A percentile compares a stretch with the other conserved stretches of the same genome.
These are phyloP conservation scores for Ivindomyrus marchei DNA, from an alignment of 2,113 vertebrate species.

Conservation along the genomic window DNA sequence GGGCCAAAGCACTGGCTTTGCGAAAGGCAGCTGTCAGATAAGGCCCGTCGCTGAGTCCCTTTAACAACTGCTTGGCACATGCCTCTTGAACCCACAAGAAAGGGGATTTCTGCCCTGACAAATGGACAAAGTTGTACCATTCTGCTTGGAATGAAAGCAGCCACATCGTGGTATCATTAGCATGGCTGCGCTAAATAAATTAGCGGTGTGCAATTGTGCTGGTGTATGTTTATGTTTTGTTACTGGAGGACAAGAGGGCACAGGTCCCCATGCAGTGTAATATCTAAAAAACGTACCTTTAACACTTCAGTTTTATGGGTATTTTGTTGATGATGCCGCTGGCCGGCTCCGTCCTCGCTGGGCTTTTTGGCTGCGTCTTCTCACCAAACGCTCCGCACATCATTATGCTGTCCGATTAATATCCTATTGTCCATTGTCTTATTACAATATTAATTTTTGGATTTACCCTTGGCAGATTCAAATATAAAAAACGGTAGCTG, in stretches of 20 bases:
- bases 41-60: constrained; percentile 18
- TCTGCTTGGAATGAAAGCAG: not conserved
- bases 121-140: not conserved
- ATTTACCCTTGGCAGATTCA: not conserved
- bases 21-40: constrained; percentile 38
- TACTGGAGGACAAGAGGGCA: not conserved
- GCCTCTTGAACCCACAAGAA: constrained; percentile 4
- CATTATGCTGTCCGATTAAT: not conserved
- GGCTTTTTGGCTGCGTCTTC: not conserved
- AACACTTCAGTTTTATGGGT: not conserved
- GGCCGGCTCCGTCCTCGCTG: not conserved
- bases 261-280: not conserved
- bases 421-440: constrained; percentile 1
- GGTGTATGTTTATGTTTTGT: too few species aligned
- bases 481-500: not conserved
- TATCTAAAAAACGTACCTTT: not conserved
- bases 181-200: not conserved
- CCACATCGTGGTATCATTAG: not conserved
- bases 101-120: constrained; percentile 1
- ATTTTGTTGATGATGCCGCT: not conserved
- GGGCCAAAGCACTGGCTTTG: constrained; percentile 41
- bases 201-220: not conserved
- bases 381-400: not conserved
- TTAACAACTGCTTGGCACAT: constrained; percentile 17
- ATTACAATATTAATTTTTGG: constrained; percentile 4